Conservation (phyloP, 2,113 vertebrate species). For the Colistium nudipinnis region DNA sequence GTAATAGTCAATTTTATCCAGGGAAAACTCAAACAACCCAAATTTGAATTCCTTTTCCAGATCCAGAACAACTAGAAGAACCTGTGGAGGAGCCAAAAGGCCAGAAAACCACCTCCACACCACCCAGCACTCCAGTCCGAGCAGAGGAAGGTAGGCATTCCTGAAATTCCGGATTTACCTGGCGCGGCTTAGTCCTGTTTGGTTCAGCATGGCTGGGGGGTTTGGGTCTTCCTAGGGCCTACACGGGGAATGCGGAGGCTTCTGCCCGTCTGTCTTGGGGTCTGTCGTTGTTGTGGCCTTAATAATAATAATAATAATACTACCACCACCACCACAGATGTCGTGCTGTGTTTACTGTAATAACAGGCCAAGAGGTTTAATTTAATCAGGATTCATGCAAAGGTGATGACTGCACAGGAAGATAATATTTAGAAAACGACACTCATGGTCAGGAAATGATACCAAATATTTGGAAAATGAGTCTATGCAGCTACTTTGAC, state of each 20-base stretch:
- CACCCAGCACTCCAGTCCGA: constrained; percentile 89
- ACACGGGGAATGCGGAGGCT: constrained; percentile 39
- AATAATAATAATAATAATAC: constrained; percentile 62
- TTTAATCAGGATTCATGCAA: constrained; percentile 2
- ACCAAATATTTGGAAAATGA: not conserved
- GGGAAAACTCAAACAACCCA: not conserved
- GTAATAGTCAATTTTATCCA: not conserved
- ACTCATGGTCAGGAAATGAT: not conserved
- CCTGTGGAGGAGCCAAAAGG: constrained; percentile 81
- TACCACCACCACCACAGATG: constrained; percentile 46
- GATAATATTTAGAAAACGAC: too few species aligned
- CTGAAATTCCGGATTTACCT: not conserved
- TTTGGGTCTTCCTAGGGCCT: constrained; percentile 30
- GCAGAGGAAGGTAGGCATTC: constrained; percentile 90
- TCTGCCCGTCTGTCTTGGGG: constrained; percentile 59
- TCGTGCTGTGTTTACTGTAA: constrained; percentile 78
- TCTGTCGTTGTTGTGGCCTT: constrained; percentile 64
- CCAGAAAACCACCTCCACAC: constrained; percentile 83
- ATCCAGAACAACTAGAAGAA: constrained; percentile 75
- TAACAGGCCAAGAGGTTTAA: constrained; percentile 81
- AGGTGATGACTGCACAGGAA: too few species aligned
- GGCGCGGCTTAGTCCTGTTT: constrained; percentile 11
- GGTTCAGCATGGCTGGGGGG: constrained; percentile 62
- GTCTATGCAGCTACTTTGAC: not conserved
- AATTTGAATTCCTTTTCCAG: constrained; percentile 52